These are phyloP conservation scores for Streptopelia turtur DNA, from an alignment of 2,797 vertebrate species.

Conservation along the genomic window DNA sequence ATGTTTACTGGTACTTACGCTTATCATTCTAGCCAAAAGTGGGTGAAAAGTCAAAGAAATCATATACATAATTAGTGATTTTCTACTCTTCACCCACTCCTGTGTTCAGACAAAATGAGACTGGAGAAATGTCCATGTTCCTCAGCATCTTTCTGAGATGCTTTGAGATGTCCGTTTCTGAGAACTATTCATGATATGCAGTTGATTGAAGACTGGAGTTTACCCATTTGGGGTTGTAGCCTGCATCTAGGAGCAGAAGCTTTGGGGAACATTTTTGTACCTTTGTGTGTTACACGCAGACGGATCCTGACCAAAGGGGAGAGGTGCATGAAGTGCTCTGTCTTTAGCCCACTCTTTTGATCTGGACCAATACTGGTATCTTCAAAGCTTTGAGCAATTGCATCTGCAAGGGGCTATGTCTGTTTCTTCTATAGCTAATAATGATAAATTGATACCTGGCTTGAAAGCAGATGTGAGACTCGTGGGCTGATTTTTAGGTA, in stretches of 20 bases:
- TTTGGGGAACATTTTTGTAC: neutral
- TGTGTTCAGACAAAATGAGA: neutral
- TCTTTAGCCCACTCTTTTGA: neutral
- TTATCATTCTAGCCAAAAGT: slow-evolving; percentile 20
- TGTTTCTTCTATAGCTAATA: neutral
- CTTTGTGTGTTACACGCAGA: neutral
- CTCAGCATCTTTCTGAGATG: neutral
- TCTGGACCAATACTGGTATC: neutral
- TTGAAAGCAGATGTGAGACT: neutral
- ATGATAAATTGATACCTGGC: neutral
- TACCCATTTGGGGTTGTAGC: neutral
- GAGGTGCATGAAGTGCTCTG: neutral
- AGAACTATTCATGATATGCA: neutral
- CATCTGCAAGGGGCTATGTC: neutral
- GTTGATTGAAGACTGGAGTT: neutral
- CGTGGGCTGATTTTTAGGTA: neutral
- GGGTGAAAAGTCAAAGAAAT: neutral
- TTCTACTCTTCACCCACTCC: neutral
- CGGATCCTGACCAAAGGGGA: neutral
- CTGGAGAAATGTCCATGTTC: neutral
- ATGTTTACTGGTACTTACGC: neutral
- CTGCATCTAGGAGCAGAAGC: neutral
- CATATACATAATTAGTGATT: neutral
- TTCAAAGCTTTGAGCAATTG: neutral
- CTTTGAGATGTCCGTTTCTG: neutral